Evolutionary conservation across 23 tunicate genomes (phyloP).

Genomic region (Corella eumyota): DNA sequence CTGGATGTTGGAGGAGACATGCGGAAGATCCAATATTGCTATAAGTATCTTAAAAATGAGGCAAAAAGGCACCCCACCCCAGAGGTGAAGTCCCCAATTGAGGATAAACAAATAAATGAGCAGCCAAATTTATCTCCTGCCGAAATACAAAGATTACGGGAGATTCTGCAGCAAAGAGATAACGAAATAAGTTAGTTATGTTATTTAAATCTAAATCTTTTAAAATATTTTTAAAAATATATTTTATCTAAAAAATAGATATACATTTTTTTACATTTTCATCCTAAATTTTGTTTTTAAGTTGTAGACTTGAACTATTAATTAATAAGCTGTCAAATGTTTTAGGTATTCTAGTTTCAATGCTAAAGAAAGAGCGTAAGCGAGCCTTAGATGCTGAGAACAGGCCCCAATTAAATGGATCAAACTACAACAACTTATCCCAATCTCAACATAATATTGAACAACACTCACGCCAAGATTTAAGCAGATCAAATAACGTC

Average conservation of each 20-base stretch:
- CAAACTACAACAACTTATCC: background rate
- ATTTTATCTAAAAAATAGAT: too few relatives aligned
- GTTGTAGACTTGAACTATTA: too few relatives aligned
- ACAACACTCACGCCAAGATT: constrained; percentile 44
- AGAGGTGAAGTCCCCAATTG: background rate
- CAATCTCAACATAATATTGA: background rate
- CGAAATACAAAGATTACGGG: constrained; percentile 78
- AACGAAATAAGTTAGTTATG: constrained; percentile 73
- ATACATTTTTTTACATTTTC: background rate
- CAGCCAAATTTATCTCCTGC: constrained; percentile 34
- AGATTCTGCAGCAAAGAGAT: constrained; percentile 92
- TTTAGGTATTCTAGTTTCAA: constrained; percentile 65
- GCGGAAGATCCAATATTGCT: constrained; percentile 88
- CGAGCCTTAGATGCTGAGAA: constrained; percentile 48
- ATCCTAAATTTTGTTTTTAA: too few relatives aligned
- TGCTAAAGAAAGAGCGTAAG: constrained; percentile 87
- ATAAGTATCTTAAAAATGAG: constrained; percentile 31
- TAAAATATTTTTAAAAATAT: too few relatives aligned
- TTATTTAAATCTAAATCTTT: background rate
- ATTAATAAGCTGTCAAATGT: too few relatives aligned
- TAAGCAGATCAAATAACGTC: constrained; percentile 27
- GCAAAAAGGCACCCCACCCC: constrained; percentile 3
- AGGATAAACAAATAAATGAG: background rate
- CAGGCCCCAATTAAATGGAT: background rate
- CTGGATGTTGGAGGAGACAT: constrained; percentile 92